Conservation (phyloP, 2,113 vertebrate genomes). For the Laterallus jamaicensis region DNA sequence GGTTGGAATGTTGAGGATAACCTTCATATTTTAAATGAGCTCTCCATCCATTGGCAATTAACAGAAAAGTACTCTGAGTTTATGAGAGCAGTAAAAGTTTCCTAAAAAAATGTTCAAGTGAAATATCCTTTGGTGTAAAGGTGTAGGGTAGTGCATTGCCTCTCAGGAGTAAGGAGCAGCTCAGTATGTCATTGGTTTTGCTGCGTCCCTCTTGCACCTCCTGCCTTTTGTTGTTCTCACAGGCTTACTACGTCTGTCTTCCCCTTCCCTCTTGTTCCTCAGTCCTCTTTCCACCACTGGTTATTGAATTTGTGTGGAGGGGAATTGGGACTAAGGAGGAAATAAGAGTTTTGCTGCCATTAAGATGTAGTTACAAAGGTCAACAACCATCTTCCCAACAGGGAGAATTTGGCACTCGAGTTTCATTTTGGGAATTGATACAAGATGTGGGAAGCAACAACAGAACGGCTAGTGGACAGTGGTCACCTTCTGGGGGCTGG, state of each 20-base stretch:
- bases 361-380: not conserved
- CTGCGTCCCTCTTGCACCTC: not conserved
- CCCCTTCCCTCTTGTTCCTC: not conserved
- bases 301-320: not conserved
- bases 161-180: not conserved
- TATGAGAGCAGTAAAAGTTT: not conserved
- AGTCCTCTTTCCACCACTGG: not conserved
- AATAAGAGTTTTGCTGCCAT: not conserved
- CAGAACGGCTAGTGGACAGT: not conserved
- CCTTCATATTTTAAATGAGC: not conserved
- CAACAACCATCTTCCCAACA: not conserved
- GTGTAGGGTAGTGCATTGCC: not conserved
- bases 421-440: not conserved
- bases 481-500: not conserved
- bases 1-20: not conserved
- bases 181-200: not conserved
- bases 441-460: not conserved
- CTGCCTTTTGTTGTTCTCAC: not conserved
- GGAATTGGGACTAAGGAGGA: not conserved
- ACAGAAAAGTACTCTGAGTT: not conserved
- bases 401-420: not conserved
- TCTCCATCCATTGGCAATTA: not conserved
- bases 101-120: not conserved
- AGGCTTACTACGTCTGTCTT: not conserved
- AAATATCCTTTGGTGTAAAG: not conserved